Base-by-base conservation (phyloP, 2,113 vertebrate genomes). In the Ciconia maguari region DNA sequence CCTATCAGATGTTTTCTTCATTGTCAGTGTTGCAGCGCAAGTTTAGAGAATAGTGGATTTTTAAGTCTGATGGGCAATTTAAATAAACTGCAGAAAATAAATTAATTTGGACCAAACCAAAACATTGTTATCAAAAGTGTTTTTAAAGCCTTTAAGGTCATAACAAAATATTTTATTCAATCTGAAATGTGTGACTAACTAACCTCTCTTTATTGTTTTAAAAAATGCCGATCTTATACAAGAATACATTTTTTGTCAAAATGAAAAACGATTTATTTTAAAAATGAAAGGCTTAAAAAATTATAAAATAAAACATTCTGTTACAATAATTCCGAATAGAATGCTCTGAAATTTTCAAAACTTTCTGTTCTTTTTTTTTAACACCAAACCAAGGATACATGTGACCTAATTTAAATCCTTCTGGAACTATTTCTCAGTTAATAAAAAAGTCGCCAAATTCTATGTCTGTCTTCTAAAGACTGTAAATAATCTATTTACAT, bases 201-300 rank as follows among this genome's bases (percentile, higher is more conserved):
- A 83, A 81, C 1, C 0, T 1, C 0, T 52, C 38, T 78, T 32
- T n/a, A 26, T 8, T 0, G 1, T 76, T 65, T 41, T 16, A 7
- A 38, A 61, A 68, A 70, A 48, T n/a, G 0, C 0, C 0, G 5
- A 18, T 64, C 22, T 58, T 60, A 72, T 87, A 46, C 61, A 85
- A 87, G 26, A 49, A 34, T 29, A 9, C 1, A 13, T 6, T 60
- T 2, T 46, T 79, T 52, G 30, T 42, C 11, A 69, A 90, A 66
- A 72, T 15, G 7, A 65, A 79, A 44, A 70, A 61, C 0, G 0
- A 14, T 4, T 74, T 44, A 14, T 42, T 85, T 57, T 36, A 51
- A 71, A 15, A 79, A 70, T 27, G 2, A 51, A 89, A 66, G 8
- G n/a, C 8, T 27, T 24, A 34, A 68, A 54, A 25, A 36, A 10